Percentiles rank a stretch among this genome's conserved stretches.
These are phyloP conservation scores for Neodontobutis hainanensis DNA, from an alignment of 2,113 vertebrate species.

Conservation along the genomic window DNA sequence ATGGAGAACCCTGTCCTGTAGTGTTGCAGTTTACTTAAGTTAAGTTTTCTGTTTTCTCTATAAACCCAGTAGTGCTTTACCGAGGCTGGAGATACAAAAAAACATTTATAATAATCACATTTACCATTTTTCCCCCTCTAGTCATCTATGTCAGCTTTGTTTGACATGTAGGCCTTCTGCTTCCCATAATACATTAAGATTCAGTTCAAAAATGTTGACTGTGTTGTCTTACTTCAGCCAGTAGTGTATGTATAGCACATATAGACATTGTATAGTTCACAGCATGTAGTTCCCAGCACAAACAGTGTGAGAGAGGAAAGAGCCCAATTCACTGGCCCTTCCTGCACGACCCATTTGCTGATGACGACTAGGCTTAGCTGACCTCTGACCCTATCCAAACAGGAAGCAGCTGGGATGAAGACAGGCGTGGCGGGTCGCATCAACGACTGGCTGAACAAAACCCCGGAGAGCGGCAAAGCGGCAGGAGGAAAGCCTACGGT, in stretches of 20 bases:
- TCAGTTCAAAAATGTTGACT: not conserved
- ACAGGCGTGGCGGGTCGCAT: constrained; percentile 97
- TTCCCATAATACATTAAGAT: too few relatives aligned
- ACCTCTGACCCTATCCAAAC: constrained; percentile 67
- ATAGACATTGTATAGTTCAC: not conserved
- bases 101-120: too few relatives aligned
- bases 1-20: too few relatives aligned
- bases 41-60: too few relatives aligned
- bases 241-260: not conserved
- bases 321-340: constrained; percentile 41
- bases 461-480: constrained; percentile 88
- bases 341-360: constrained; percentile 38
- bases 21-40: too few relatives aligned
- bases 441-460: constrained; percentile 98
- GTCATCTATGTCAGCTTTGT: too few relatives aligned
- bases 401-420: constrained; percentile 97
- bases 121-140: too few relatives aligned
- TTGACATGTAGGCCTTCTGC: too few relatives aligned
- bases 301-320: constrained; percentile 29
- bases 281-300: not conserved
- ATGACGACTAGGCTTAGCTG: constrained; percentile 41
- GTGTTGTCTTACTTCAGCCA: too few relatives aligned
- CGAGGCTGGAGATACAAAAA: too few relatives aligned
- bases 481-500: constrained; percentile 90
- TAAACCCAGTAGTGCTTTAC: too few relatives aligned